Conservation (phyloP, 2,113 vertebrate species). For the Synchiropus splendidus region DNA sequence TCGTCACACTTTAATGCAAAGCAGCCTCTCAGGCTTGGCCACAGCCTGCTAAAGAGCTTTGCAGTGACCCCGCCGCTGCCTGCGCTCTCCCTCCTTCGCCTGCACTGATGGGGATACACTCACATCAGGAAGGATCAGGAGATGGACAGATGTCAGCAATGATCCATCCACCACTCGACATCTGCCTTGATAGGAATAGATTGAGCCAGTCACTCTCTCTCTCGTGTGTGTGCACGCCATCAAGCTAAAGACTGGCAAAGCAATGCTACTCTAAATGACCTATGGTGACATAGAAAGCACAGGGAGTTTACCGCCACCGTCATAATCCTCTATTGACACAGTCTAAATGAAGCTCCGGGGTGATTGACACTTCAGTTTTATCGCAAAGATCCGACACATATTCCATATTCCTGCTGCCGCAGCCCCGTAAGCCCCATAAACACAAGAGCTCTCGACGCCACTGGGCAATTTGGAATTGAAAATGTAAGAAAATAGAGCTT, state of each 20-base stretch:
- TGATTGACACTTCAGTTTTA: no score
- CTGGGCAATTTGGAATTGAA: slow-evolving; percentile 59
- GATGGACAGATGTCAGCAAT: slow-evolving; percentile 64
- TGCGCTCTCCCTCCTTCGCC: slow-evolving; percentile 18
- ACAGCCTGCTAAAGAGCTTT: slow-evolving; percentile 59
- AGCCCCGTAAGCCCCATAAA: slow-evolving; percentile 17
- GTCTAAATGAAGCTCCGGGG: no score
- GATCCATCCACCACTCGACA: slow-evolving; percentile 52
- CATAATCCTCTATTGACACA: no score
- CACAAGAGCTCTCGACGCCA: slow-evolving; percentile 53
- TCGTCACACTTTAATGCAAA: slow-evolving; percentile 54
- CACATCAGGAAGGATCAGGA: slow-evolving; percentile 52
- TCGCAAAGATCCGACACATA: no score
- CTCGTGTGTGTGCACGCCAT: slow-evolving; percentile 3
- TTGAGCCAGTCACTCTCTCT: slow-evolving; percentile 21
- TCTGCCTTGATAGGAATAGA: slow-evolving; percentile 52
- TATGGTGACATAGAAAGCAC: slow-evolving; percentile 29
- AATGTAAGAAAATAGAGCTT: slow-evolving; percentile 37
- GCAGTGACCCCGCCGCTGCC: slow-evolving; percentile 14
- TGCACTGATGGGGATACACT: slow-evolving; percentile 35
- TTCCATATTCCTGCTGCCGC: no score
- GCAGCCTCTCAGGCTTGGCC: slow-evolving; percentile 32
- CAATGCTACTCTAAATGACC: slow-evolving; percentile 42
- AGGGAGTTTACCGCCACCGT: slow-evolving; percentile 18
- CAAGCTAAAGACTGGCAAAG: slow-evolving; percentile 33